Evolutionary conservation across 2,888 invertebrate species (phyloP).

Genomic region (Agonopterix alstromeriana): DNA sequence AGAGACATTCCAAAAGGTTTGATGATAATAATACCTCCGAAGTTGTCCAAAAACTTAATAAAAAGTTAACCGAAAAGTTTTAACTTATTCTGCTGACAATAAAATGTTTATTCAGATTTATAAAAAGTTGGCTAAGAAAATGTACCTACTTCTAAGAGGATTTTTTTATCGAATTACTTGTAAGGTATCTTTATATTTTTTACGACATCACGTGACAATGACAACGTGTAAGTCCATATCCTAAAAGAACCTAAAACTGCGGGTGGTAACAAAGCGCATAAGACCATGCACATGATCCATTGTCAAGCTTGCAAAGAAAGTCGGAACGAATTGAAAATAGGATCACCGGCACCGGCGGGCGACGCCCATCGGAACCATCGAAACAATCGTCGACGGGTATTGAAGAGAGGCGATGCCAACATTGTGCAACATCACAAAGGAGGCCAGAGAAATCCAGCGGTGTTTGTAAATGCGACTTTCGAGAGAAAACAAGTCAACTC

Average conservation of each 20-base stretch:
- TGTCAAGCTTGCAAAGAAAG: slow-evolving; percentile 56
- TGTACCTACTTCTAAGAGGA: no score
- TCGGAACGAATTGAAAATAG: slow-evolving; percentile 69
- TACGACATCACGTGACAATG: no score
- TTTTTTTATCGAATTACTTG: no score
- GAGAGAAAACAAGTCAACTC: slow-evolving; percentile 47
- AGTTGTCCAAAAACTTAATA: no score
- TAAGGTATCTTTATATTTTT: no score
- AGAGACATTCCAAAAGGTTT: not conserved
- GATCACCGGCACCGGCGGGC: slow-evolving; percentile 52
- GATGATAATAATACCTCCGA: no score
- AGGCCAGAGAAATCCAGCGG: slow-evolving; percentile 59
- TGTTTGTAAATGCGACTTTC: slow-evolving; percentile 52
- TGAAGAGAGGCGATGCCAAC: slow-evolving; percentile 46
- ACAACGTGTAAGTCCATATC: not conserved
- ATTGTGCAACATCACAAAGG: slow-evolving; percentile 70
- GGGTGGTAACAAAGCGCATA: slow-evolving; percentile 5
- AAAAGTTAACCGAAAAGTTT: no score
- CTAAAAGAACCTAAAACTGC: slow-evolving; percentile 3
- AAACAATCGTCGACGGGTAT: slow-evolving; percentile 57
- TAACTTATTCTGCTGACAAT: no score
- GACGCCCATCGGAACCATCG: slow-evolving; percentile 58
- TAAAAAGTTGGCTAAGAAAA: no score
- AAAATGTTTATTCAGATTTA: no score
- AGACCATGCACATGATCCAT: slow-evolving; percentile 28